Percentiles rank a stretch among this genome's conserved stretches.
phyloP scores from a whole-genome alignment of 2,888 invertebrate species.

The Caenorhabditis parvicauda region DNA sequence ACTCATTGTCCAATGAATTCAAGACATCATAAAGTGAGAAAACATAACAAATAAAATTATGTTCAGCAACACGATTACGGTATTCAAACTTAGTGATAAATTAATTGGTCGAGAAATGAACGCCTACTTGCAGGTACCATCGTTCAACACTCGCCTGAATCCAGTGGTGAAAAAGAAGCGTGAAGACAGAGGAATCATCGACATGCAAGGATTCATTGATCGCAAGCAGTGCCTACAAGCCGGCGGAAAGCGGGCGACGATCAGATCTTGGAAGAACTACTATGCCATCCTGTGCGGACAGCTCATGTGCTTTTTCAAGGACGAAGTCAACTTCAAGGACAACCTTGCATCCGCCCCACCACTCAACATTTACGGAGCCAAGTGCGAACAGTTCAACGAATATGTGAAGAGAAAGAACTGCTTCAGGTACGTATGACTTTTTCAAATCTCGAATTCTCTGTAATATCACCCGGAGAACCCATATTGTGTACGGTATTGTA shows the following conservation, averaged over 20 bases:
- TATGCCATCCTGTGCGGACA: constrained; percentile 95
- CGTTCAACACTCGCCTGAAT: constrained; percentile 78
- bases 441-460: too few species aligned
- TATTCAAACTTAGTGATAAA: too few species aligned
- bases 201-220: constrained; percentile 71
- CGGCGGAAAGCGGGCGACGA: constrained; percentile 89
- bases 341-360: constrained; percentile 70
- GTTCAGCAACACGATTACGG: too few species aligned
- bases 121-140: too few species aligned
- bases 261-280: constrained; percentile 90
- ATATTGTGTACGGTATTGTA: too few species aligned
- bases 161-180: constrained; percentile 47
- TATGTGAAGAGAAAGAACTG: constrained; percentile 93
- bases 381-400: constrained; percentile 82
- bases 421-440: constrained; percentile 71
- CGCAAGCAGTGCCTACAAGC: constrained; percentile 90
- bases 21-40: too few species aligned
- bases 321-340: constrained; percentile 82
- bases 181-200: constrained; percentile 56
- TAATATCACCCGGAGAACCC: too few species aligned
- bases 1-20: too few species aligned
- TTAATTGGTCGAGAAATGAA: too few species aligned
- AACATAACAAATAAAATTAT: too few species aligned
- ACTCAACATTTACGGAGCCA: constrained; percentile 71
- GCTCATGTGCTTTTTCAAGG: constrained; percentile 90